A percentile compares a stretch with the other conserved stretches of the same genome.
Conservation (phyloP, 2,888 invertebrate species). For the Campaea margaritaria region DNA sequence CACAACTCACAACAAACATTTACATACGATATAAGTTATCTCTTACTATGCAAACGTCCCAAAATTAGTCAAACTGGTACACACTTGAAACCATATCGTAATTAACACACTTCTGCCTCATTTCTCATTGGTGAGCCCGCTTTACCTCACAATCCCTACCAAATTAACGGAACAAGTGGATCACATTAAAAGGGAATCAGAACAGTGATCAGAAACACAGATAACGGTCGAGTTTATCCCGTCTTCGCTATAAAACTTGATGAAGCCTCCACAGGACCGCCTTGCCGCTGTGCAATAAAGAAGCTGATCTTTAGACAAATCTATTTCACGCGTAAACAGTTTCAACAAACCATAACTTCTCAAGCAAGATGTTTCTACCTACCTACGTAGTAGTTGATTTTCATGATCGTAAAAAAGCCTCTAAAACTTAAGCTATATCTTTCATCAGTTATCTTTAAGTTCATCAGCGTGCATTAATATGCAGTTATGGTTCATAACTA, state of each 20-base stretch:
- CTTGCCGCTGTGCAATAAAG: slow-evolving; percentile 11
- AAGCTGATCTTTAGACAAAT: slow-evolving; percentile 8
- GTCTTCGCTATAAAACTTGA: slow-evolving; percentile 43
- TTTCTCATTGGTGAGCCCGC: slow-evolving; percentile 12
- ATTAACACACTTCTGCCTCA: slow-evolving; percentile 18
- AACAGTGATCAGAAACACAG: slow-evolving; percentile 57
- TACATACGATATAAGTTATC: neutral
- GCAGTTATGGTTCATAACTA: too few species aligned
- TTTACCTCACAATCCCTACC: slow-evolving; percentile 18
- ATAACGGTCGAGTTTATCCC: slow-evolving; percentile 51
- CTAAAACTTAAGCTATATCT: too few species aligned
- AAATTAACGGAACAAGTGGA: slow-evolving; percentile 40
- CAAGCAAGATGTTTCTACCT: too few species aligned
- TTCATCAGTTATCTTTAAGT: too few species aligned
- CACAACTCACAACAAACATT: slow-evolving; percentile 4
- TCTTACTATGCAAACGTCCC: slow-evolving; percentile 4
- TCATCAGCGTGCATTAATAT: too few species aligned
- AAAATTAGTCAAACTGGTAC: slow-evolving; percentile 6
- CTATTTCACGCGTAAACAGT: neutral
- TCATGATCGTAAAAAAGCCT: too few species aligned
- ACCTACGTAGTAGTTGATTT: too few species aligned
- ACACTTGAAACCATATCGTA: slow-evolving; percentile 7
- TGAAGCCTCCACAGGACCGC: slow-evolving; percentile 37
- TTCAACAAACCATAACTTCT: too few species aligned
- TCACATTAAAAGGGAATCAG: slow-evolving; percentile 42